Base-by-base conservation (phyloP, 2,113 vertebrate genomes). In the Centropus bengalensis region DNA sequence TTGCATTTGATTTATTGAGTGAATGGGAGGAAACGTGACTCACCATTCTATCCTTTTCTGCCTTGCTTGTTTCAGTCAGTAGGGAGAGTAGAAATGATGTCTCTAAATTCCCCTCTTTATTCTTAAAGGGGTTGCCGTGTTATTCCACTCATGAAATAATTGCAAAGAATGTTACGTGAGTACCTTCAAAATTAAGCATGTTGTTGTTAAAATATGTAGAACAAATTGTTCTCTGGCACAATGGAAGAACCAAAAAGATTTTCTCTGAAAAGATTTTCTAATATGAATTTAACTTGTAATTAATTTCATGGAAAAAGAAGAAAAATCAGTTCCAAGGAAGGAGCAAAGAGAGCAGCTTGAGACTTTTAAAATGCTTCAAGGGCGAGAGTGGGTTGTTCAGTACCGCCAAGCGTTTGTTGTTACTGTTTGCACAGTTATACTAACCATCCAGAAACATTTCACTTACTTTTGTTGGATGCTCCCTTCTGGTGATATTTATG, bases 1-100 rank as follows among this genome's bases (percentile, higher is more conserved):
- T 71, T 62, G 47, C 38, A 36, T 74, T 82, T 92, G 70, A 87
- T 94, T 93, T 94, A 80, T 80, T 80, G 88, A 86, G 49, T 66
- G 51, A 80, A 63, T 55, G 22, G 63, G 80, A 55, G 33, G 66
- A 73, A 82, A 66, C 0, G 16, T 80, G 89, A 66, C 51, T 92
- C 32, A 27, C 24, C 7, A 23, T 73, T 82, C 45, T 75, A 27
- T 87, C 59, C 58, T 56, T 86, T 89, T 69, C 28, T 47, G 74
- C 28, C 45, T 74, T 79, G 17, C 63, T 87, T 60, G 11, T 91
- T 94, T 79, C n/a, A 84, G 49, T 62, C 30, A 60, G 55, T 40
- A 62, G 42, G 28, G n/a, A 91, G 47, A 77, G 18, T n/a, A 86
- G 45, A 86, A 89, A 59, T 30, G 2, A 30, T 67, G 16, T 71